These are phyloP conservation scores for Chrysolina oricalcia DNA, from an alignment of 2,888 invertebrate genomes.

Conservation along the genomic window DNA sequence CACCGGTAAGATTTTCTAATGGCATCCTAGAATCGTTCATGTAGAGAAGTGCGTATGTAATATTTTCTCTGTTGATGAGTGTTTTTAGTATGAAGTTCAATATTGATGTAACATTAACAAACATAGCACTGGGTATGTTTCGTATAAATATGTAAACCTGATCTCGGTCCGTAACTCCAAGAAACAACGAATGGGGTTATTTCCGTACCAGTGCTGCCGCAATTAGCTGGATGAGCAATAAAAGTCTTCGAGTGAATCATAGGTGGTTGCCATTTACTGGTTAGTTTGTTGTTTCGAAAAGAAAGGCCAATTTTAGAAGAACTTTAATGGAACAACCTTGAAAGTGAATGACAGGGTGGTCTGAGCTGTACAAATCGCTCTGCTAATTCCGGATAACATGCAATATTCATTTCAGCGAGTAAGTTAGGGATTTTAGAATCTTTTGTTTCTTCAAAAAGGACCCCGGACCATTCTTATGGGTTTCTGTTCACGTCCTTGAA, in stretches of 20 bases:
- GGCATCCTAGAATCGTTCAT: too few species aligned
- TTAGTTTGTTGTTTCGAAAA: slow-evolving; percentile 26
- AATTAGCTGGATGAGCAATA: slow-evolving; percentile 53
- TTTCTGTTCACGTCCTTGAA: too few species aligned
- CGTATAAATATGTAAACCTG: neutral
- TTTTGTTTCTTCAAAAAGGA: too few species aligned
- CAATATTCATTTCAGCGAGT: too few species aligned
- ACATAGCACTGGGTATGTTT: neutral
- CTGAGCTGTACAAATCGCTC: neutral
- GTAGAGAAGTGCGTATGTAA: too few species aligned
- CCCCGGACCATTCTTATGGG: too few species aligned
- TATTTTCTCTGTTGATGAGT: too few species aligned
- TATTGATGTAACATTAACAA: neutral
- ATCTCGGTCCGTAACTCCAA: neutral
- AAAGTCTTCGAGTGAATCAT: slow-evolving; percentile 51
- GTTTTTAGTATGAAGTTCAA: neutral
- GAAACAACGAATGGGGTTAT: slow-evolving; percentile 46
- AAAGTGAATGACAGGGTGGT: neutral
- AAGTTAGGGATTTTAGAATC: too few species aligned
- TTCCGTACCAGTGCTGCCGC: slow-evolving; percentile 44
- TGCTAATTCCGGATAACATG: too few species aligned
- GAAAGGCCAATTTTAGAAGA: slow-evolving; percentile 17
- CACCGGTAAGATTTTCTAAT: too few species aligned
- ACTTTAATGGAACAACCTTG: neutral
- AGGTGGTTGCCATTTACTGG: slow-evolving; percentile 30